Evolutionary conservation across 2,113 vertebrate genomes (phyloP), one percentile per base, ranked within the genome.

Genomic region (Anseranas semipalmata): DNA sequence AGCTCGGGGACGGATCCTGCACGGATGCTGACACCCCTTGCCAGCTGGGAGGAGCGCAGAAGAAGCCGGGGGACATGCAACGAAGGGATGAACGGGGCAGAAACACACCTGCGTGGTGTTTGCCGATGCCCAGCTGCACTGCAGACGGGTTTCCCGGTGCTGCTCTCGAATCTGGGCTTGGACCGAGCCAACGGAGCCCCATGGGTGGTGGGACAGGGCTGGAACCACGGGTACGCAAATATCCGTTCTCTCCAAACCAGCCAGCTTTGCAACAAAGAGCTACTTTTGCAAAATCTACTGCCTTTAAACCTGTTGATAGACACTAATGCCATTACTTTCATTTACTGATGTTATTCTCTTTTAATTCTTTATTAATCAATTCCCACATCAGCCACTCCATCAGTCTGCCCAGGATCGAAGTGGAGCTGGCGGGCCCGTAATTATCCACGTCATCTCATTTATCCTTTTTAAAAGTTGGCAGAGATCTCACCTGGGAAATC

Each of bases 371-470:
- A 91, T 87, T 91, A 95, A 93, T 87, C 73, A 94, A 39, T 91
- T 67, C 94, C 95, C 81, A 60, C 81, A 30, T 89, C 92, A 85
- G 84, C 80, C 89, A 75, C 89, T 95, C 86, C 81, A 85, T 94
- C 92, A 79, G 43, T 66, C 33, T 79, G 71, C 81, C 66, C 0
- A 0, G 77, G 55, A 91, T 92, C 53, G 22, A 95, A 95, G 77
- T 13, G 32, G 87, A 95, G 86, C 71, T 87, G 96, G 91, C 86
- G 93, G 87, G 80, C n/a, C 89, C 73, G 81, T 96, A 95, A 96
- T 96, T 96, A 96, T 75, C 89, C 90, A 91, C 86, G 93, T 89
- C 77, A 35, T 89, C 89, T 87, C 93, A 89, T 95, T 95, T 89
- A 95, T 92, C 89, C 91, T 79, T 48, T 75, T 90, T 73, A 95